Evolutionary conservation across 2,797 vertebrate genomes (phyloP), one percentile per base, ranked within the genome.

Genomic region (Falco cherrug): DNA sequence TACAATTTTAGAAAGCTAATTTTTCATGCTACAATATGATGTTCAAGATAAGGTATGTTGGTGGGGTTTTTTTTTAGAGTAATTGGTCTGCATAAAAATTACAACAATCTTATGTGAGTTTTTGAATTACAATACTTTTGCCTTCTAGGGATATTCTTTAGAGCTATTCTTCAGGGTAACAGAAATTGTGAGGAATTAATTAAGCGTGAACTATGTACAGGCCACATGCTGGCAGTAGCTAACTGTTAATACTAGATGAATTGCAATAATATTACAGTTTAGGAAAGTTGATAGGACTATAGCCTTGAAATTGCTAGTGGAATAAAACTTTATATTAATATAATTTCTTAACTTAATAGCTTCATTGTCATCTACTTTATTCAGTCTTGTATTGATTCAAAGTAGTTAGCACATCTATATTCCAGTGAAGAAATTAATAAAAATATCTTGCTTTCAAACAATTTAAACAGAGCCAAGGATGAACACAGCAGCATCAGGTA

Each of bases 131-230:
- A 90, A 67, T 45, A 26, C 19, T 90, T 88, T 39, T 31, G 11
- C 87, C 67, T 85, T 90, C 56, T 53, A 73, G 57, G 81, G 87
- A 91, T 50, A n/a, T 48, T 89, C 41, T 63, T 60, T 81, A 64
- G 61, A 86, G 25, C 51, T 79, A 28, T 45, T 87, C 65, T 92
- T 90, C 41, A 88, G 71, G 80, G 73, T 67, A 92, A 39, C 25
- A 78, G 59, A 93, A 84, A 74, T 43, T 57, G 53, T n/a, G 70
- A 84, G 41, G 48, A 88, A 69, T 94, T 95, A 92, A 93, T 92
- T 95, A 94, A 84, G 37, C 43, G 67, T 84, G 47, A 87, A 48
- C 60, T 90, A 56, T 20, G 60, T 89, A 54, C 19, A 76, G 78
- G 53, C 53, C 83, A 78, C 61, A 60, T 28, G 37, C 77, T 89